A percentile compares a stretch with the other conserved stretches of the same genome.
Conservation (phyloP, 2,113 vertebrate species). For the Probosciger aterrimus region DNA sequence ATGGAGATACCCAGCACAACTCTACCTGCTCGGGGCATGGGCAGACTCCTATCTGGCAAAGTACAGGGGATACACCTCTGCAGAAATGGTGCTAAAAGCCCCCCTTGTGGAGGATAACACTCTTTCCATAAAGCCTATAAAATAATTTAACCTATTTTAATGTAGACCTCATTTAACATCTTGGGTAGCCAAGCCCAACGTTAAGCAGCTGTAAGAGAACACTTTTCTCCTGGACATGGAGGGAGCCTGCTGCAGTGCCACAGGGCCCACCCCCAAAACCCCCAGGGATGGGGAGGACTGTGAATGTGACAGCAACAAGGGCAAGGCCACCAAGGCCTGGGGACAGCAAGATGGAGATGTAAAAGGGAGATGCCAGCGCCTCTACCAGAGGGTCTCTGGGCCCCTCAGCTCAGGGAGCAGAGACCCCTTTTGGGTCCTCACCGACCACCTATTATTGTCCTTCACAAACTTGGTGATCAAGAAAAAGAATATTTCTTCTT, state of each 20-base stretch:
- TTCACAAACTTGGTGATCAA: neutral
- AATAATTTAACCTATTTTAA: neutral
- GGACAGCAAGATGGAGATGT: neutral
- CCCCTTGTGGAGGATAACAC: fast-evolving
- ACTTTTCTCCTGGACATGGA: fast-evolving
- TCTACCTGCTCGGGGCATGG: neutral
- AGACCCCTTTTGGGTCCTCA: neutral
- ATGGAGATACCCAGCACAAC: neutral
- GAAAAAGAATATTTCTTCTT: neutral
- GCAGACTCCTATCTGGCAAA: neutral
- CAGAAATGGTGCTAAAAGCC: neutral
- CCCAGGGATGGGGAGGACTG: neutral
- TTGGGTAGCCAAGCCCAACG: neutral
- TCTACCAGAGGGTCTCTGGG: neutral
- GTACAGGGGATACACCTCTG: neutral
- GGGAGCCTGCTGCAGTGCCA: neutral
- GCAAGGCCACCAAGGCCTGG: neutral
- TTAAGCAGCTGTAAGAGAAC: neutral
- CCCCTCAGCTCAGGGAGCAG: neutral
- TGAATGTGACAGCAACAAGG: neutral
- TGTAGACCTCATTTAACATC: neutral
- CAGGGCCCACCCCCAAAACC: neutral
- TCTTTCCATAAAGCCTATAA: neutral
- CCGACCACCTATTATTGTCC: neutral
- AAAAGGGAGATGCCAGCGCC: neutral